Conservation (phyloP, 2,113 vertebrate genomes). For the Eonycteris spelaea region DNA sequence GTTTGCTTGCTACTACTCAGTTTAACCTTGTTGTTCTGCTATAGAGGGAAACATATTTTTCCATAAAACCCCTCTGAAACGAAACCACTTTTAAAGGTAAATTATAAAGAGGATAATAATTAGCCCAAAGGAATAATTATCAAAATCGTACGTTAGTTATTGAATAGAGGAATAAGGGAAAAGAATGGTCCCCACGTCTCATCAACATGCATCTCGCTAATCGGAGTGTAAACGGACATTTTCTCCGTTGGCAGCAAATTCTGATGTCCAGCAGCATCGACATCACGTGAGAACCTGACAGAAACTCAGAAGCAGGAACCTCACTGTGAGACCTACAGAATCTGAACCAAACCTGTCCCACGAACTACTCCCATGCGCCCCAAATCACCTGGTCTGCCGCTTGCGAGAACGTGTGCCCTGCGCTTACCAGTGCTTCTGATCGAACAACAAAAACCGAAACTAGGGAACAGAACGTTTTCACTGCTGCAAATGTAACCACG, state of each 20-base stretch:
- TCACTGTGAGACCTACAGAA: not conserved
- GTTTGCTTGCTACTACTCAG: not conserved
- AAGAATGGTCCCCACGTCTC: not conserved
- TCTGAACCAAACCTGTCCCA: fast-evolving
- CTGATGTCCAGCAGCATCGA: fast-evolving
- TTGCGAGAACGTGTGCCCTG: not conserved
- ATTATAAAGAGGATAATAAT: not conserved
- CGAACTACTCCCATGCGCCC: fast-evolving
- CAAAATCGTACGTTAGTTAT: not conserved
- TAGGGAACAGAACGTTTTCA: not conserved
- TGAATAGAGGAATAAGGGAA: not conserved
- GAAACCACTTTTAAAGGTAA: not conserved
- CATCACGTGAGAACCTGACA: not conserved
- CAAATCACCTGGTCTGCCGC: not conserved
- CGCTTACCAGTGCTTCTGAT: not conserved
- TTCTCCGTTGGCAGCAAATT: not conserved
- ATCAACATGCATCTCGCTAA: fast-evolving
- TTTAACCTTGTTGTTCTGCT: not conserved
- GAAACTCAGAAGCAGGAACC: not conserved
- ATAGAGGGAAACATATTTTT: not conserved
- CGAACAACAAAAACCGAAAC: not conserved
- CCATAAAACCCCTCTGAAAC: not conserved
- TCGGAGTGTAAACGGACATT: not conserved
- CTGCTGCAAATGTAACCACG: not conserved
- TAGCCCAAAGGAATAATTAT: not conserved